Conservation (phyloP, 2,888 invertebrate species). For the Altica lythri region DNA sequence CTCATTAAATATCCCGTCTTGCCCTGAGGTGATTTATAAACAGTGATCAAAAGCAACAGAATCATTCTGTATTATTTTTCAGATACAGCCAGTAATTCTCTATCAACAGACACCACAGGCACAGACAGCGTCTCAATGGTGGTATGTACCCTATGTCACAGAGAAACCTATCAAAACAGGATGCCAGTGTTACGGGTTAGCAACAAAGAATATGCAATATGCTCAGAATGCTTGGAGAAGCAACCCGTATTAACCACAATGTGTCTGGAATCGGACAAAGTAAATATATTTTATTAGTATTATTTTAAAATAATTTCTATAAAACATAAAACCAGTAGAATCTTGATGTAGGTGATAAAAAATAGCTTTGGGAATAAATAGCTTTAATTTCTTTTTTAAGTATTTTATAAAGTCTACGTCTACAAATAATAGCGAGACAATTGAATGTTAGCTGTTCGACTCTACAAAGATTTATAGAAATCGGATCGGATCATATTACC, state of each 20-base stretch:
- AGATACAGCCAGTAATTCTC: conserved; percentile 6
- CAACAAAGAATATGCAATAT: conserved; percentile 34
- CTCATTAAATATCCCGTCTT: conserved; percentile 6
- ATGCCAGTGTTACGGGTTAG: conserved; percentile 30
- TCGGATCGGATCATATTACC: no score
- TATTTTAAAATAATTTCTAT: no score
- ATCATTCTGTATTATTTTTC: conserved; percentile 4
- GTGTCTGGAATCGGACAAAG: conserved; percentile 14
- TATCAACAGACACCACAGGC: conserved; percentile 3
- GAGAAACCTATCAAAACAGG: conserved; percentile 13
- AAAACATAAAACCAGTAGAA: no score
- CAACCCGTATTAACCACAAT: conserved; percentile 31
- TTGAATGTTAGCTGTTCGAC: no score
- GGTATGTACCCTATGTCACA: conserved; percentile 10
- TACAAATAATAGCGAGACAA: no score
- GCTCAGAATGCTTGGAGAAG: conserved; percentile 35
- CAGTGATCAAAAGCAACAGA: background rate
- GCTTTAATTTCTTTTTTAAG: no score
- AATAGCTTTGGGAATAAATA: no score
- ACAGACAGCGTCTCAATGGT: background rate
- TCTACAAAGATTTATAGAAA: no score
- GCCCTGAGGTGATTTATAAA: conserved; percentile 1
- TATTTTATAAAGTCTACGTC: no score
- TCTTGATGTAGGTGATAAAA: no score
- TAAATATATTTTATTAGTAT: no score